Percentiles rank a stretch among this genome's conserved stretches.
Evolutionary conservation across 2,797 vertebrate species (phyloP).

Genomic region (Argentina silus): DNA sequence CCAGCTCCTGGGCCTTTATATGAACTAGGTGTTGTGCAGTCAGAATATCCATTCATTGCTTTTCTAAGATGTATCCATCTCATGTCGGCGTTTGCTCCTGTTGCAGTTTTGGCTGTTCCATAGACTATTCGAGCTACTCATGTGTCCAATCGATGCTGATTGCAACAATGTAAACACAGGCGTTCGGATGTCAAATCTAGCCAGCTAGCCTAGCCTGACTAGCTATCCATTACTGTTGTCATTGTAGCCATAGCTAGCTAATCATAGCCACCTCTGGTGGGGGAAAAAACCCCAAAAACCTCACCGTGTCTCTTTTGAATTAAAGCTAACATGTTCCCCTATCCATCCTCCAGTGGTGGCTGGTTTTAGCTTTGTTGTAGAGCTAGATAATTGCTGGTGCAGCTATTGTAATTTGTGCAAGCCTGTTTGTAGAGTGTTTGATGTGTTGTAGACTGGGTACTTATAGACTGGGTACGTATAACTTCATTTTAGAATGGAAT

Average conservation of each 20-base stretch:
- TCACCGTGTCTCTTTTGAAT: conserved; percentile 12
- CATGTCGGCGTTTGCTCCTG: not conserved
- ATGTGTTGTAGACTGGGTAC: too few relatives aligned
- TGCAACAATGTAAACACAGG: not conserved
- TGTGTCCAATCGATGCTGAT: not conserved
- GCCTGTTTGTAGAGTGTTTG: too few relatives aligned
- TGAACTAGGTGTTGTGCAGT: not conserved
- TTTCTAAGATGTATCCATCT: not conserved
- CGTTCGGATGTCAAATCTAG: not conserved
- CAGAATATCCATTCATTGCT: too few relatives aligned
- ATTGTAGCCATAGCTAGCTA: not conserved
- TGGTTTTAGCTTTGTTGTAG: too few relatives aligned
- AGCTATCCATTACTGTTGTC: not conserved
- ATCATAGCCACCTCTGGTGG: not conserved
- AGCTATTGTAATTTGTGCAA: too few relatives aligned
- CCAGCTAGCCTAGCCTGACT: not conserved
- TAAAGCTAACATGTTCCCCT: not conserved
- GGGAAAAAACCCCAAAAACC: too few relatives aligned
- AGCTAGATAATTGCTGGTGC: too few relatives aligned
- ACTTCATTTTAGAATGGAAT: too few relatives aligned
- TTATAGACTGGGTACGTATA: too few relatives aligned
- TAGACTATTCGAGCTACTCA: not conserved
- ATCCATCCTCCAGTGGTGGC: too few relatives aligned
- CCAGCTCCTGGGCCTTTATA: too few relatives aligned
- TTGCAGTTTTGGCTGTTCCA: not conserved